These are phyloP conservation scores for Thrips palmi DNA, from an alignment of 1,140 invertebrate species.

Conservation along the genomic window DNA sequence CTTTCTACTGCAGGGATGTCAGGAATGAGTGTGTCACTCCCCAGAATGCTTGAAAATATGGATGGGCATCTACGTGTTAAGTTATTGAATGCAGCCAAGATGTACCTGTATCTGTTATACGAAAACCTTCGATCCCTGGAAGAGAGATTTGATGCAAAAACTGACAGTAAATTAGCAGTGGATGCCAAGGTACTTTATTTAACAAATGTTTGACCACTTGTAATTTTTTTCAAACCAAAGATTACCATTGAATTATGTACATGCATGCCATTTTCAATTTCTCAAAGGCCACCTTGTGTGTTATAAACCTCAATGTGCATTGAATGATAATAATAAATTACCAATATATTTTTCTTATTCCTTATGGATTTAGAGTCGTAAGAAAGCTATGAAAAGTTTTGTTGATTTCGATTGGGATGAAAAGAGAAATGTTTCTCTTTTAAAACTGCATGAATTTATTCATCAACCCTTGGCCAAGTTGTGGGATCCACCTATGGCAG, in stretches of 20 bases:
- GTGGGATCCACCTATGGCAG: conserved; percentile 63
- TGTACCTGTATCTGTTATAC: too few relatives aligned
- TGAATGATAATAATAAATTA: conserved; percentile 11
- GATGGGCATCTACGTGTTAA: too few relatives aligned
- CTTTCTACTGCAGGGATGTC: neutral
- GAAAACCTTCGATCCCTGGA: too few relatives aligned
- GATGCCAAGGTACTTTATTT: too few relatives aligned
- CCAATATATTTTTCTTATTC: conserved; percentile 12
- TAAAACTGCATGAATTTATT: conserved; percentile 39
- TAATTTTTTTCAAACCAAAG: conserved; percentile 16
- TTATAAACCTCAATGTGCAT: conserved; percentile 10
- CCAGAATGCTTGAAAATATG: too few relatives aligned
- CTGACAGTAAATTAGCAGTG: too few relatives aligned
- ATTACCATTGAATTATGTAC: too few relatives aligned
- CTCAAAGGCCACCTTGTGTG: conserved; percentile 7
- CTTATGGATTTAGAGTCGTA: conserved; percentile 14
- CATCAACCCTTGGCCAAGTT: conserved; percentile 50
- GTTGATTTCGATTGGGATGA: conserved; percentile 33
- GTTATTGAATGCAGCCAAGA: too few relatives aligned
- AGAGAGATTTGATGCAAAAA: too few relatives aligned
- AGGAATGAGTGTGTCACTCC: conserved; percentile 8
- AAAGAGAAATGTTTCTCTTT: conserved; percentile 36
- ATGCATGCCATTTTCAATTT: conserved; percentile 13
- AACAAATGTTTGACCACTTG: too few relatives aligned
- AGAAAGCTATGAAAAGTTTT: conserved; percentile 18